These are phyloP conservation scores for Ochropleura plecta DNA, from an alignment of 2,888 invertebrate species.

Conservation along the genomic window DNA sequence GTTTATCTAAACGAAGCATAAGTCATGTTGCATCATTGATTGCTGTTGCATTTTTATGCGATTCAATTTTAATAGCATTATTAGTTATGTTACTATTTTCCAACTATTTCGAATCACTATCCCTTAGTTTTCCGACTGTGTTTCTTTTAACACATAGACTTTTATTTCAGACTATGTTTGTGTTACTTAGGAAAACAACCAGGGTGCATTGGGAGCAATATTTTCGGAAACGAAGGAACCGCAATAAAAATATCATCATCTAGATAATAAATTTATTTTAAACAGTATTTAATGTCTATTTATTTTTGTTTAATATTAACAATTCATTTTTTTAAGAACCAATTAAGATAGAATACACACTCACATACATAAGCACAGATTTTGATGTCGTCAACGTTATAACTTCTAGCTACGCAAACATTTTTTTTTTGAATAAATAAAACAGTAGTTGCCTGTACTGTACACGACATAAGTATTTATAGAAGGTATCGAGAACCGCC, in stretches of 20 bases:
- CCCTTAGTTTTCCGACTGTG: neutral
- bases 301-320: neutral
- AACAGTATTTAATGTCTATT: neutral
- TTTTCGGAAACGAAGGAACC: conserved; percentile 1
- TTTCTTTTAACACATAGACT: conserved; percentile 42
- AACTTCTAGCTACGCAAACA: neutral
- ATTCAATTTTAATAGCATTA: conserved; percentile 42
- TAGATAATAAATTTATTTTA: neutral
- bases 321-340: neutral
- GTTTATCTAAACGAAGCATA: conserved; percentile 41
- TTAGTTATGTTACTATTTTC: neutral
- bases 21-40: conserved; percentile 43
- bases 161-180: conserved; percentile 40
- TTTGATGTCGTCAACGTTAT: neutral
- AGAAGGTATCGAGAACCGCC: conserved; percentile 65
- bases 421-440: neutral
- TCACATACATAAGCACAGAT: neutral
- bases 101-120: neutral
- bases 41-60: conserved; percentile 47
- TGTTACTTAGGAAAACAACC: conserved; percentile 34
- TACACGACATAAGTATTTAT: neutral
- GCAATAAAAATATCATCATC: conserved; percentile 3
- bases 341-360: neutral
- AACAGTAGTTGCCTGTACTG: conserved; percentile 12
- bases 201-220: conserved; percentile 38